Evolutionary conservation across 2,797 vertebrate genomes (phyloP).

Genomic region (Pseudochirops cupreus): DNA sequence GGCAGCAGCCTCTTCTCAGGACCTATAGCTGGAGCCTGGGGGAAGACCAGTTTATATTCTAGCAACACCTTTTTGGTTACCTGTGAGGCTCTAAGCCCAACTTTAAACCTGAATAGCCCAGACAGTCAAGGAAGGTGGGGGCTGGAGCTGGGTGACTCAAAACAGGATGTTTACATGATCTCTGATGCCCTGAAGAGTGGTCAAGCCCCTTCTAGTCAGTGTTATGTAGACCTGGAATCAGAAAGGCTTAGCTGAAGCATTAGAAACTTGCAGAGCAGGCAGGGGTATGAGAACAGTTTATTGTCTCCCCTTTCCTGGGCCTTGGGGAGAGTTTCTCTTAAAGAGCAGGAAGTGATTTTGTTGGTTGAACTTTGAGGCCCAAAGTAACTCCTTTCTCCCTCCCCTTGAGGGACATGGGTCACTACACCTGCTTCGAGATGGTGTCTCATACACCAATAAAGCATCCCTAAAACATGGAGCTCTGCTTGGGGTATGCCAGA

Average conservation of each 20-base stretch:
- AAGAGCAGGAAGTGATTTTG: not conserved
- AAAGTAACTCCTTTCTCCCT: not conserved
- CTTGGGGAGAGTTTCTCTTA: not conserved
- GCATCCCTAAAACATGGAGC: not conserved
- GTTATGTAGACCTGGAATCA: not conserved
- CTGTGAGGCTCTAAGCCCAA: not conserved
- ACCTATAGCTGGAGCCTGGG: not conserved
- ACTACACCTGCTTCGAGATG: not conserved
- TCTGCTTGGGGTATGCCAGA: not conserved
- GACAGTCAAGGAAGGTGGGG: not conserved
- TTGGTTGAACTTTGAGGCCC: not conserved
- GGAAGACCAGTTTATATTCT: not conserved
- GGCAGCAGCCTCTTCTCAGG: not conserved
- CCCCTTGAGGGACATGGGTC: not conserved
- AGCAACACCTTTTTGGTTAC: not conserved
- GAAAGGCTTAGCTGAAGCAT: not conserved
- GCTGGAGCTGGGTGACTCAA: not conserved
- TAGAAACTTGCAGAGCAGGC: not conserved
- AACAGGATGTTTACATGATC: not conserved
- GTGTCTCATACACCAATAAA: not conserved
- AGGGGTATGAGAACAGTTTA: not conserved
- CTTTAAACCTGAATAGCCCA: not conserved
- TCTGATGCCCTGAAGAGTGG: not conserved
- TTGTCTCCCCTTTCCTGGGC: not conserved
- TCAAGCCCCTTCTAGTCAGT: not conserved